Evolutionary conservation across 2,888 invertebrate genomes (phyloP), one percentile per base, ranked within the genome.

Genomic region (Carabus problematicus): DNA sequence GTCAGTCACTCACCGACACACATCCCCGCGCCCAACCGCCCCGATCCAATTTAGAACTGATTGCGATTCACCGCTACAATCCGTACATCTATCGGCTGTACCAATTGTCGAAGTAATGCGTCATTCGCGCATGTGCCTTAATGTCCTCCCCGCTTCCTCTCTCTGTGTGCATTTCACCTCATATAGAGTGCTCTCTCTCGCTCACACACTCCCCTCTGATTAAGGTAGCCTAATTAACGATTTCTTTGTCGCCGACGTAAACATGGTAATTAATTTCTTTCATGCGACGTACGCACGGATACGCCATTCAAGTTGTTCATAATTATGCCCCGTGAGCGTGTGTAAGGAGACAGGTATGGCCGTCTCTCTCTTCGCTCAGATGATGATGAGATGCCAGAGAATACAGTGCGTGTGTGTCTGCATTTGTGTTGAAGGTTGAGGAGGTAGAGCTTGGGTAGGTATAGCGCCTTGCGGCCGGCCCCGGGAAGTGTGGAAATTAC

Each of bases 401-500:
- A 14, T 14, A 45, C 3, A 14, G 14, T 45, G n/a, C 7, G 45
- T 45, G 45, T 14, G 45, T 29, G 29, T 12, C 3, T 14, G n/a
- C 7, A 7, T 12, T 2, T 45, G 45, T 12, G 45, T 42, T 14
- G 45, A 14, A 7, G 2, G n/a, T 45, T 45, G n/a, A 45, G n/a
- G n/a, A 12, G 45, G 29, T 29, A 29, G 29, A 16, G 74, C 64
- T 49, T 9, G 16, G 73, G 72, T 74, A 71, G 74, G 77, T 78
- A 77, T 79, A 80, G 80, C 79, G 80, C 80, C 81, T 81, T 82
- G 82, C 78, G 82, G 82, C 80, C 76, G 76, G 29, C 29, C 73
- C 76, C 78, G 79, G 79, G 79, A 82, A 82, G 81, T 82, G 83
- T 82, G 82, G 82, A 82, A 82, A 83, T 82, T 82, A 82, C 82